Evolutionary conservation across 2,113 vertebrate genomes (phyloP).

Genomic region (Pseudois nayaur): DNA sequence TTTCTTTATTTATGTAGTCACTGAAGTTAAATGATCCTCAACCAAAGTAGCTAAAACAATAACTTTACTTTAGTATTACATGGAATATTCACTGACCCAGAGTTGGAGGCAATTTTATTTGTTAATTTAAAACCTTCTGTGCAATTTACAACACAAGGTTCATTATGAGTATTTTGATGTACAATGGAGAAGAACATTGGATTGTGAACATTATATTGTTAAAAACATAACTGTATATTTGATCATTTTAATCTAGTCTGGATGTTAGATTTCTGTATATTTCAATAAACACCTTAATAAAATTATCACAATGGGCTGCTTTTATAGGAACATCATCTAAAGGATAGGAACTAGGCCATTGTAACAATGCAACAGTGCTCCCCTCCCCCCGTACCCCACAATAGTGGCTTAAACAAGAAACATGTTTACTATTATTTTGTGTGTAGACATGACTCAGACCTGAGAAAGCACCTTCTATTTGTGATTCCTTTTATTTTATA

Average conservation of each 20-base stretch:
- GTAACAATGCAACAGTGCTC: background rate
- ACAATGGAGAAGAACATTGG: background rate
- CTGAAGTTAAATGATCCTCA: background rate
- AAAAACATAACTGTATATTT: background rate
- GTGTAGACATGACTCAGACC: background rate
- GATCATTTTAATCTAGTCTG: background rate
- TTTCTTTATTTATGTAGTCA: background rate
- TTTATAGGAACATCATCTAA: background rate
- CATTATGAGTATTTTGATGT: background rate
- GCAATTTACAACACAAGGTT: background rate
- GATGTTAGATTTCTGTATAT: background rate
- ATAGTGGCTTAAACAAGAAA: background rate
- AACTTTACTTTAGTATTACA: background rate
- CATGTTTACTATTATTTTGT: background rate
- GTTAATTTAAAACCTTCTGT: background rate
- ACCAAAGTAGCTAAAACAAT: background rate
- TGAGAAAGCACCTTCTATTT: background rate
- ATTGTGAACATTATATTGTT: background rate
- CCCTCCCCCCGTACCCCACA: accelerated
- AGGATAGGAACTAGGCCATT: background rate
- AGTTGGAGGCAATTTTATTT: background rate
- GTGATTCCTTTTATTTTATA: background rate
- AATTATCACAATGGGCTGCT: background rate
- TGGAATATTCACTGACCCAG: background rate
- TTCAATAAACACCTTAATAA: background rate